These are phyloP conservation scores for Cricetomys ansorgei DNA, from an alignment of 2,113 vertebrate species.

Conservation along the genomic window DNA sequence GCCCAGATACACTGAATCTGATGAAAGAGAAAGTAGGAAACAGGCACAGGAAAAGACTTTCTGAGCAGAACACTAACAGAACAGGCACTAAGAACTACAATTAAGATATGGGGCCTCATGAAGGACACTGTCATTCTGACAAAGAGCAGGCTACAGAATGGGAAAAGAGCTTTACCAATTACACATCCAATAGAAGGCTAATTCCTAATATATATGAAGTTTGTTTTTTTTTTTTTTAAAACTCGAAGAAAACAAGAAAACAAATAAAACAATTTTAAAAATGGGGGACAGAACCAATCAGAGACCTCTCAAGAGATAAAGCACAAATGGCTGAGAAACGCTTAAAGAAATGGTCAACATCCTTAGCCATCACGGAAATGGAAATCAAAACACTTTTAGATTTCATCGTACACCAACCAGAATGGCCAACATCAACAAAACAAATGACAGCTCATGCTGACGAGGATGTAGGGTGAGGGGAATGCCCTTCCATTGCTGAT, in stretches of 20 bases:
- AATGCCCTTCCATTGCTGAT: neutral
- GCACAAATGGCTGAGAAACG: neutral
- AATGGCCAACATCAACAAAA: neutral
- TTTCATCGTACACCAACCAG: neutral
- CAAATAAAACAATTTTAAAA: neutral
- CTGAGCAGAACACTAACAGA: neutral
- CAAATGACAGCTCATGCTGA: neutral
- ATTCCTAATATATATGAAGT: neutral
- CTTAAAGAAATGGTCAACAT: neutral
- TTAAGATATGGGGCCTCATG: neutral
- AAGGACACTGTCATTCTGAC: neutral
- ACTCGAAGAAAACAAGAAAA: neutral
- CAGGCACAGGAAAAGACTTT: neutral
- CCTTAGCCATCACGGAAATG: neutral
- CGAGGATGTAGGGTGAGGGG: neutral
- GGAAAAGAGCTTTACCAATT: neutral
- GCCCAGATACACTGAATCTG: neutral
- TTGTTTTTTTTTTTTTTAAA: too few relatives aligned
- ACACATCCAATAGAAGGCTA: too few relatives aligned
- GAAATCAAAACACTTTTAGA: neutral
- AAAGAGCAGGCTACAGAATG: neutral
- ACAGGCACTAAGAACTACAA: neutral
- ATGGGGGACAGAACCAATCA: neutral
- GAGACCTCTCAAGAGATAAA: neutral
- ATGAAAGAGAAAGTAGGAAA: neutral